Evolutionary conservation across 2,113 vertebrate species (phyloP).

Genomic region (Coracopsis vasa): DNA sequence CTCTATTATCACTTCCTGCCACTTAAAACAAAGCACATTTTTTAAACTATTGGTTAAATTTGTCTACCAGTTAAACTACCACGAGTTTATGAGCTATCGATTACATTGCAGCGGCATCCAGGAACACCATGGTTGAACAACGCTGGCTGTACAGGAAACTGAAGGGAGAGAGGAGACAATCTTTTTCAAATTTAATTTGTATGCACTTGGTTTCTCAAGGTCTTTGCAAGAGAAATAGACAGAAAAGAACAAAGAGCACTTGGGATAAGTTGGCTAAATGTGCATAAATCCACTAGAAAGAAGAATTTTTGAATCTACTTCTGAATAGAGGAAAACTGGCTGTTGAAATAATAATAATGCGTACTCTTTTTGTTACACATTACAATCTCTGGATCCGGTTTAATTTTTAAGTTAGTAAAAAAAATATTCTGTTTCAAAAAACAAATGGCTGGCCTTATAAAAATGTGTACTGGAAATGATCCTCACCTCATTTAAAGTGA

Average conservation of each 20-base stretch:
- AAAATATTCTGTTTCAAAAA: neutral
- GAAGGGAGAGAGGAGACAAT: neutral
- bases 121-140: neutral
- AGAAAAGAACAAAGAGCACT: neutral
- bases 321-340: neutral
- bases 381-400: neutral
- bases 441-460: neutral
- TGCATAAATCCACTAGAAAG: neutral
- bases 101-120: neutral
- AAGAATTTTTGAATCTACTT: neutral
- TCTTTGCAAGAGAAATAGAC: neutral
- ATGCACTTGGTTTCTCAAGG: conserved; percentile 6
- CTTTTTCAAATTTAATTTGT: conserved; percentile 7
- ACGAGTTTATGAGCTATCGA: neutral
- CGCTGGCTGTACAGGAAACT: neutral
- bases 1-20: neutral
- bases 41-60: neutral
- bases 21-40: neutral
- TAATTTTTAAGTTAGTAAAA: neutral
- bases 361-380: neutral
- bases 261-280: neutral
- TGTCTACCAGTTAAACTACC: neutral
- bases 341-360: neutral
- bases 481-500: neutral
- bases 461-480: neutral